These are phyloP conservation scores for Chrysina gloriosa DNA, from an alignment of 2,888 invertebrate species.

Conservation along the genomic window DNA sequence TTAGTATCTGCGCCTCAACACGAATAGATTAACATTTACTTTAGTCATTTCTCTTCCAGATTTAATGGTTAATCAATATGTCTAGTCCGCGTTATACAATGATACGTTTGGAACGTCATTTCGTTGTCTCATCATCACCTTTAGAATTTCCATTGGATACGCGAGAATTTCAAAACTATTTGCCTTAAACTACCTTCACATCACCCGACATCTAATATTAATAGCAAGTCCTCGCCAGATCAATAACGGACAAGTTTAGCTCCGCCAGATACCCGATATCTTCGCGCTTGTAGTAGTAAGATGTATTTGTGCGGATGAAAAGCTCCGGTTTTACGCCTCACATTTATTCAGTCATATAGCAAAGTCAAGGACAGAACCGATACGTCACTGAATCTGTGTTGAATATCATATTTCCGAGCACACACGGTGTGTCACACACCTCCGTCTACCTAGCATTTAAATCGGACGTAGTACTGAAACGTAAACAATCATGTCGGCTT, in stretches of 20 bases:
- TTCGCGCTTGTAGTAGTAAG: neutral
- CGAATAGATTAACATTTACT: too few species aligned
- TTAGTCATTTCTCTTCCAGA: too few species aligned
- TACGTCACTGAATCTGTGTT: conserved; percentile 13
- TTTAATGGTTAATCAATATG: too few species aligned
- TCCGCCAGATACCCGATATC: neutral
- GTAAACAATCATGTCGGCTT: neutral
- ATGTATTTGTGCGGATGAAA: neutral
- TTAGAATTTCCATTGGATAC: too few species aligned
- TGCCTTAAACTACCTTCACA: neutral
- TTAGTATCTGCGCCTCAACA: too few species aligned
- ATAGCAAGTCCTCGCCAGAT: conserved; percentile 1
- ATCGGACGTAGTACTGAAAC: neutral
- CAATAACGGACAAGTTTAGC: conserved; percentile 12
- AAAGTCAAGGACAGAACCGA: conserved; percentile 16
- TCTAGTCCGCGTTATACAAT: too few species aligned
- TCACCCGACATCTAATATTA: conserved; percentile 12
- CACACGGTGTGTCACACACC: neutral
- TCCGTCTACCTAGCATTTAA: neutral
- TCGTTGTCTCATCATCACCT: too few species aligned
- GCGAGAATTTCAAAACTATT: too few species aligned
- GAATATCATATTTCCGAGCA: neutral
- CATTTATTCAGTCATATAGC: neutral
- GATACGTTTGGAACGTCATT: too few species aligned
- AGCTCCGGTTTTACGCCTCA: neutral